A percentile compares a stretch with the other conserved stretches of the same genome.
These are phyloP conservation scores for Anolis apletophallus DNA, from an alignment of 2,797 vertebrate species.

Conservation along the genomic window DNA sequence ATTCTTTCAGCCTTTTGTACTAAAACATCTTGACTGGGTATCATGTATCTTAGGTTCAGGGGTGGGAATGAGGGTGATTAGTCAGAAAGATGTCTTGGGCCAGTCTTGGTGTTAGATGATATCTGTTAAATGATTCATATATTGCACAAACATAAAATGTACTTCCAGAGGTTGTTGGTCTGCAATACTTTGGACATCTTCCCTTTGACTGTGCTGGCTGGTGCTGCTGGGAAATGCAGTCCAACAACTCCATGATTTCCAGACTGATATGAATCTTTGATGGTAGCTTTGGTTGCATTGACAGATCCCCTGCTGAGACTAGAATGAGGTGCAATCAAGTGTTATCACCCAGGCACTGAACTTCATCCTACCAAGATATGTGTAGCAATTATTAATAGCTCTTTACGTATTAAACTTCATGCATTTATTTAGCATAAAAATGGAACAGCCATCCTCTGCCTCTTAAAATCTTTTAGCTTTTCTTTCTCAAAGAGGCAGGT, in stretches of 20 bases:
- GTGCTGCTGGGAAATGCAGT: background rate
- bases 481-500: slow-evolving; percentile 9
- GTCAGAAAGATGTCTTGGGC: no score
- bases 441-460: background rate
- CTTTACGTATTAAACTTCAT: slow-evolving; percentile 47
- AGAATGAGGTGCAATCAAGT: slow-evolving; percentile 18
- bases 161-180: no score
- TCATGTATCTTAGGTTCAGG: background rate
- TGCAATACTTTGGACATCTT: no score
- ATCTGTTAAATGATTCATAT: background rate
- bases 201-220: background rate
- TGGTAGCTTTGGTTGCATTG: background rate
- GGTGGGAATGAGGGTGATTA: background rate
- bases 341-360: background rate
- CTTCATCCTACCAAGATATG: slow-evolving; percentile 15
- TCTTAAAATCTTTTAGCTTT: slow-evolving; percentile 6
- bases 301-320: background rate
- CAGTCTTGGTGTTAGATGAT: background rate
- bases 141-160: background rate
- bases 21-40: background rate
- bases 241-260: no score
- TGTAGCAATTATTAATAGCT: slow-evolving; percentile 39
- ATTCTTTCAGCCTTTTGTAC: background rate
- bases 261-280: background rate
- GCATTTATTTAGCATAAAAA: slow-evolving; percentile 40